Conservation (phyloP, 2,113 vertebrate genomes). For the Fregata magnificens region DNA sequence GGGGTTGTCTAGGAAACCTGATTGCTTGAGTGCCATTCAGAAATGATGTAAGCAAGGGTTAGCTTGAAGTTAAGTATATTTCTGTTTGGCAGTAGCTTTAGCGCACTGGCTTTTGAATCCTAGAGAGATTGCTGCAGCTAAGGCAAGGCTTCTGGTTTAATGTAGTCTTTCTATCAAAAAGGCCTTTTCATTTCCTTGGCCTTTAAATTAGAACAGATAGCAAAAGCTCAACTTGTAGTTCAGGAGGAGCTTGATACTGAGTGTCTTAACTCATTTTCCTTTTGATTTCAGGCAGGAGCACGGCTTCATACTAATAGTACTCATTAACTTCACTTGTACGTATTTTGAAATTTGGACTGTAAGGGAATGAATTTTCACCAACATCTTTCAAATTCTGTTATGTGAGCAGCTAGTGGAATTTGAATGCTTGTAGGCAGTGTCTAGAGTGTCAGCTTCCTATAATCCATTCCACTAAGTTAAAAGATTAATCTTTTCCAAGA, state of each 20-base stretch:
- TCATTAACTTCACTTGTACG: not conserved
- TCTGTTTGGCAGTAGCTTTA: not conserved
- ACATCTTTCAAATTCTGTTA: not conserved
- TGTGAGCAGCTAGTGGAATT: not conserved
- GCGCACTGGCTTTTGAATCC: not conserved
- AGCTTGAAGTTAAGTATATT: not conserved
- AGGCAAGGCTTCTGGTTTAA: not conserved
- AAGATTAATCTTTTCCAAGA: not conserved
- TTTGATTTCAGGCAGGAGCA: not conserved
- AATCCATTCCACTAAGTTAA: not conserved
- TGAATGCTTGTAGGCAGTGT: not conserved
- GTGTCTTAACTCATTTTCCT: not conserved
- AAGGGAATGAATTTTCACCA: not conserved
- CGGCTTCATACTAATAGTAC: not conserved
- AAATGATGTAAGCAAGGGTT: not conserved
- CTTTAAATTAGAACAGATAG: not conserved
- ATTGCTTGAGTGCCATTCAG: not conserved
- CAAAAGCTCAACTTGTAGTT: not conserved
- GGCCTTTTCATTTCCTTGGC: not conserved
- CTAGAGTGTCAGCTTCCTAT: not conserved
- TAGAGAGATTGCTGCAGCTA: not conserved
- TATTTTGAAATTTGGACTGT: not conserved
- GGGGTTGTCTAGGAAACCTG: not conserved
- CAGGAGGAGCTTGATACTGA: not conserved
- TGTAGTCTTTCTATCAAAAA: not conserved